Conservation (phyloP, 2,797 vertebrate species). For the Uromys caudimaculatus region DNA sequence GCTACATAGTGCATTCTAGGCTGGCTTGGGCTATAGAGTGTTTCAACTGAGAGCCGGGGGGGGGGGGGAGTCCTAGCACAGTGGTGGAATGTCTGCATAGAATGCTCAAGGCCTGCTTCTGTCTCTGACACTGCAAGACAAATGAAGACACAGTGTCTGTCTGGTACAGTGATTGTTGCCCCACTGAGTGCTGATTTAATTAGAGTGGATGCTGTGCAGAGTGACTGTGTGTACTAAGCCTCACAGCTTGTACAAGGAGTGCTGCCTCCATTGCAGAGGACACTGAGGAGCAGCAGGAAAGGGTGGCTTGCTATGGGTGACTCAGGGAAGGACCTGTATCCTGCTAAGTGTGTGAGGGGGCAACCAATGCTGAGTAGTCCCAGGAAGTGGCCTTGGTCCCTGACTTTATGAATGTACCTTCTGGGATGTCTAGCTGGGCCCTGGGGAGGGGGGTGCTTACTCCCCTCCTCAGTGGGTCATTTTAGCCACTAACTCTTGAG, state of each 20-base stretch:
- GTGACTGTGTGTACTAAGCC: rapidly evolving
- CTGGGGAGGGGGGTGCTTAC: not conserved
- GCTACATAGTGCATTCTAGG: not conserved
- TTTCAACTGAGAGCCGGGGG: not conserved
- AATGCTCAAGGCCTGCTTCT: not conserved
- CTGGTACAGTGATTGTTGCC: not conserved
- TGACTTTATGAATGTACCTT: not conserved
- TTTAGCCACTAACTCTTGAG: not conserved
- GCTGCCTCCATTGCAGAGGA: not conserved
- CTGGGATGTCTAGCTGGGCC: not conserved
- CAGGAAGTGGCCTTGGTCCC: not conserved
- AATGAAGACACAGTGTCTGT: too few species aligned
- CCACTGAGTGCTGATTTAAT: too few species aligned
- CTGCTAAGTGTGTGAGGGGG: not conserved
- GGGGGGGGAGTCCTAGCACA: not conserved
- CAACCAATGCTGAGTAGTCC: rapidly evolving
- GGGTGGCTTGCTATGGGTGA: not conserved
- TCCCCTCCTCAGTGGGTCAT: not conserved
- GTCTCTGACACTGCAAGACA: not conserved
- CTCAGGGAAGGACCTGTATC: not conserved
- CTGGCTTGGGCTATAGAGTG: not conserved
- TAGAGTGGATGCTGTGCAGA: rapidly evolving
- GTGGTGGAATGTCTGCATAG: not conserved
- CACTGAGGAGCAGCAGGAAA: not conserved
- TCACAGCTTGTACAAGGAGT: not conserved